Base-by-base conservation (phyloP, 2,797 vertebrate species). In the Phoxinus dragarum region DNA sequence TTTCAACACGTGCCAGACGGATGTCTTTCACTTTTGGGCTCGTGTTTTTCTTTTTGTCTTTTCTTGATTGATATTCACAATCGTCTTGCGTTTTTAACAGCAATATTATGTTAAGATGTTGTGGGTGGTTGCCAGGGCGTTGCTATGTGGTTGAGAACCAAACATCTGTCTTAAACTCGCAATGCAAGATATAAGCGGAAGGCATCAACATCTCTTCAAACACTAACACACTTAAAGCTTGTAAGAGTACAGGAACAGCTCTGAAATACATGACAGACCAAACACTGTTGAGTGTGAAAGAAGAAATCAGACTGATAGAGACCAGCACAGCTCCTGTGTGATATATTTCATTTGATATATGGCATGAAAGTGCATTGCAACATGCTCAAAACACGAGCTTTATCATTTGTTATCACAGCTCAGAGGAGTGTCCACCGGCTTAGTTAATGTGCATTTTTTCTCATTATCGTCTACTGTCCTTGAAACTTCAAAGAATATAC, bases 401-500 rank as follows among this genome's bases (percentile, higher is more conserved):
- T 83, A 49, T 83, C 71, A 40, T 76, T 12, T 49, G 72, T 66
- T 82, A 82, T 82, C 56, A 61, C 71, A 12, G 23, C 67, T 81
- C 66, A 75, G 56, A 54, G 72, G 72, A 76, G 81, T 40, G 72
- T 75, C 52, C 40, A n/a, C 4, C 4, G 2, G 34, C 34, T 67
- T 10, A 21, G 38, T 38, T 72, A 52, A 64, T 75, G 72, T 38
- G 31, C 21, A 6, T 7, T 49, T 27, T 27, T 47, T 38, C 44
- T 19, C 44, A 84, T 66, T 21, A 52, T 54, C 59, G 23, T 66
- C 42, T 76, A 0, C 59, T 21, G 82, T 67, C 82, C 82, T 84
- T 84, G 82, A 84, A 76, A 49, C 82, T 84, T 84, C 82, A 84
- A 84, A 74, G 61, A 49, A 80, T 36, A 23, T 1, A 3, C 19